Percentiles rank a stretch among this genome's conserved stretches.
Evolutionary conservation across 2,113 vertebrate genomes (phyloP).

Genomic region (Triplophysa rosa): DNA sequence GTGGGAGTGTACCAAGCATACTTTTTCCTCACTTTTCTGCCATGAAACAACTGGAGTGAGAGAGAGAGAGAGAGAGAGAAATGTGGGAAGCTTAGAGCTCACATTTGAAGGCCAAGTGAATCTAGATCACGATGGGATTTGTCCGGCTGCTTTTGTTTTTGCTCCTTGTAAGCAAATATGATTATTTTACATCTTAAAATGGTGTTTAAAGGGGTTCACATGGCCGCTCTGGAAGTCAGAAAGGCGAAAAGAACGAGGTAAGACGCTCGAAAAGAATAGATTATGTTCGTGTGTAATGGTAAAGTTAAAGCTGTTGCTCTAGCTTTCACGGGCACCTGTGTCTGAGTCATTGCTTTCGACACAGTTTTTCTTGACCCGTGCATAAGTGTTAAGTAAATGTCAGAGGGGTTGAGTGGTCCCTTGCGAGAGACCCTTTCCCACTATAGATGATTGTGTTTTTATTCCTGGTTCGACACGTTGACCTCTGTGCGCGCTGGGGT

Average conservation of each 20-base stretch:
- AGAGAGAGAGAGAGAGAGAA: background rate
- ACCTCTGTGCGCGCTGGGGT: constrained; percentile 8
- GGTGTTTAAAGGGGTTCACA: constrained; percentile 29
- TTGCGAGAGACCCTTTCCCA: background rate
- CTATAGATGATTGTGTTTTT: constrained; percentile 13
- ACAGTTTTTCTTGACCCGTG: background rate
- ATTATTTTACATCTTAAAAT: background rate
- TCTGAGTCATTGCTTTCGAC: background rate
- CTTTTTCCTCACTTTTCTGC: background rate
- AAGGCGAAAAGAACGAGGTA: constrained; percentile 49
- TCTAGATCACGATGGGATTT: constrained; percentile 6
- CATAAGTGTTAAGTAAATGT: constrained; percentile 19
- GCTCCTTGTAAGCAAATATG: background rate
- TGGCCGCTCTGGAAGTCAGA: constrained; percentile 24
- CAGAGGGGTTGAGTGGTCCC: constrained; percentile 10
- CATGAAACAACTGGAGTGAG: constrained; percentile 49
- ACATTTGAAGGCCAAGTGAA: constrained; percentile 15
- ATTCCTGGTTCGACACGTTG: background rate
- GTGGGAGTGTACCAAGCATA: constrained; percentile 28
- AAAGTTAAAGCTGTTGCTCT: background rate
- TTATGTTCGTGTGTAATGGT: background rate
- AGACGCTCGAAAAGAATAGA: constrained; percentile 5
- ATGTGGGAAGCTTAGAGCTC: constrained; percentile 1
- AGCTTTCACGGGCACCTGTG: constrained; percentile 19
- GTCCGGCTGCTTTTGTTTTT: background rate